Evolutionary conservation across 2,113 vertebrate genomes (phyloP).

Genomic region (Clinocottus analis): DNA sequence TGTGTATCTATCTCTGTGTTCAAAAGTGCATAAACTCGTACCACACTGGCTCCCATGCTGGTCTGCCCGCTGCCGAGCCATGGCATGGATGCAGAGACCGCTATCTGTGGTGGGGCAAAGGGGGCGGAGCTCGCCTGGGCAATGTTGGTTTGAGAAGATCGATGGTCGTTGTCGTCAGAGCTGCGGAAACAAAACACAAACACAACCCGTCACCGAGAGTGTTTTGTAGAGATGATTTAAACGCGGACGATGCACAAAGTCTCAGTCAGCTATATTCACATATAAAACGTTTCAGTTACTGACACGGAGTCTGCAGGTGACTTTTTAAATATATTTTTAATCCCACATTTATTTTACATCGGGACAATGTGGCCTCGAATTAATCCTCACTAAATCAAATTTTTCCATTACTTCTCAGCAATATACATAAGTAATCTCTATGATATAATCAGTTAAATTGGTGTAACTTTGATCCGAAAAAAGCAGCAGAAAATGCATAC

Average conservation of each 20-base stretch:
- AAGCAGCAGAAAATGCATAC: background rate
- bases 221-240: background rate
- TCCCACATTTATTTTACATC: background rate
- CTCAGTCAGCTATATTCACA: background rate
- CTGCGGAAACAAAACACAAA: constrained; percentile 75
- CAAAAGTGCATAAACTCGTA: constrained; percentile 71
- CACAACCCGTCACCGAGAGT: background rate
- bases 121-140: constrained; percentile 86
- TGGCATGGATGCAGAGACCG: constrained; percentile 92
- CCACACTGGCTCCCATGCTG: constrained; percentile 96
- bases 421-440: background rate
- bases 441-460: background rate
- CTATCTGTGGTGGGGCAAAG: constrained; percentile 86
- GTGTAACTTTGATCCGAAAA: background rate
- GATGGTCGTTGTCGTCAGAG: constrained; percentile 95
- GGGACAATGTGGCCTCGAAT: background rate
- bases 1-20: background rate
- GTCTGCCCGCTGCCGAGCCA: constrained; percentile 98
- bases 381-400: background rate
- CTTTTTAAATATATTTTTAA: background rate
- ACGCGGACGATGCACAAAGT: background rate
- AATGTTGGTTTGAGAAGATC: constrained; percentile 93
- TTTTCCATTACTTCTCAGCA: background rate
- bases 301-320: background rate
- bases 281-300: background rate